Evolutionary conservation across 2,797 vertebrate species (phyloP).

Genomic region (Crenichthys baileyi): DNA sequence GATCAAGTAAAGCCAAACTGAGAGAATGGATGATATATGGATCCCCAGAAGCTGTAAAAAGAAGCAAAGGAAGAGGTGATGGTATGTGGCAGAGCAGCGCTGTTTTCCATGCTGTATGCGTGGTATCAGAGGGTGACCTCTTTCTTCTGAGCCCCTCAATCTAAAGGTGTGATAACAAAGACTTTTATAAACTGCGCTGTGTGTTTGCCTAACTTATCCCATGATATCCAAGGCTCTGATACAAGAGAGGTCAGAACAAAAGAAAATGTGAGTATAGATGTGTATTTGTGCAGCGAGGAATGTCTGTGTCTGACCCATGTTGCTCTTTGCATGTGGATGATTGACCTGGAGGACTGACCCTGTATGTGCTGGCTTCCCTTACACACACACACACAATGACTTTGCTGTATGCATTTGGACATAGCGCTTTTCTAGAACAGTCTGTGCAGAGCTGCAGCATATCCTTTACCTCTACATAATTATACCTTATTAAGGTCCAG

Average conservation of each 20-base stretch:
- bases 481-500: conserved; percentile 45
- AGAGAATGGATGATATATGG: conserved; percentile 52
- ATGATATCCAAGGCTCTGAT: conserved; percentile 28
- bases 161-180: conserved; percentile 58
- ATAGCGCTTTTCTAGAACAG: conserved; percentile 12
- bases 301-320: conserved; percentile 56
- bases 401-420: conserved; percentile 15
- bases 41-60: conserved; percentile 49
- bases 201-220: conserved; percentile 64
- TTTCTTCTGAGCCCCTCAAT: conserved; percentile 42
- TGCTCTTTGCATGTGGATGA: conserved; percentile 48
- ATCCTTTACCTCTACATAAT: conserved; percentile 60
- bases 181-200: conserved; percentile 52
- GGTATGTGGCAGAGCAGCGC: conserved; percentile 44
- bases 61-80: conserved; percentile 42
- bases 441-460: not conserved
- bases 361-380: conserved; percentile 32
- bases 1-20: not conserved
- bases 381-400: not conserved
- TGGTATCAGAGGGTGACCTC: conserved; percentile 6
- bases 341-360: conserved; percentile 52
- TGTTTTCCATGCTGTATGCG: conserved; percentile 23
- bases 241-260: conserved; percentile 36
- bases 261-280: conserved; percentile 8
- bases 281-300: conserved; percentile 56